Conservation (phyloP, 2,888 invertebrate species). For the Trachelus troglodyta region DNA sequence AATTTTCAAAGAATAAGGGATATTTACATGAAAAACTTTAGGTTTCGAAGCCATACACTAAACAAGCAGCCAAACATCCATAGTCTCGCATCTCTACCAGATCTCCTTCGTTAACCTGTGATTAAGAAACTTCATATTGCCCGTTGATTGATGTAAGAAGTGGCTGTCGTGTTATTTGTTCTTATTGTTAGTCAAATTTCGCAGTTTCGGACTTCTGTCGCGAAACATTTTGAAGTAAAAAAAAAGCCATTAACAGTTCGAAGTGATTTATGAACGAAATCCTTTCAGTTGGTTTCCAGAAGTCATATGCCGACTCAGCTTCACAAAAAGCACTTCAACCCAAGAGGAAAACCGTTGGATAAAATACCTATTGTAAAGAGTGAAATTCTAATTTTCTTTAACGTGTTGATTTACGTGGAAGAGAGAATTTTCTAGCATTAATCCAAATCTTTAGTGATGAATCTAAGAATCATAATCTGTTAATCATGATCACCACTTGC, state of each 20-base stretch:
- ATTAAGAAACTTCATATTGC: not conserved
- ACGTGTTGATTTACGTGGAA: not conserved
- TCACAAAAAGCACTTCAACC: conserved; percentile 10
- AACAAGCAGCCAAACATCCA: not conserved
- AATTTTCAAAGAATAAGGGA: no score
- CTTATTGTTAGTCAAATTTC: conserved; percentile 2
- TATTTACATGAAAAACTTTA: no score
- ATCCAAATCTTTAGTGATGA: not conserved
- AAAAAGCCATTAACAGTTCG: conserved; percentile 1
- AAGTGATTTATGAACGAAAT: conserved; percentile 6
- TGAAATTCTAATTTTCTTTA: not conserved
- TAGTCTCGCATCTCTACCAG: conserved; percentile 11
- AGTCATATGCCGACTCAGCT: conserved; percentile 1
- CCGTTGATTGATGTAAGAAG: conserved; percentile 9
- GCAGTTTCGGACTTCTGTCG: conserved; percentile 1
- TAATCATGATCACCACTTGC: not conserved
- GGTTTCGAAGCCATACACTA: not conserved
- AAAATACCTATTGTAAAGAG: not conserved
- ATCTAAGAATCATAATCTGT: not conserved
- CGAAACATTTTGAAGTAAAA: conserved; percentile 6
- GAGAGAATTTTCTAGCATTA: not conserved
- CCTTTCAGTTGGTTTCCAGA: not conserved
- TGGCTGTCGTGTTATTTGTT: conserved; percentile 13
- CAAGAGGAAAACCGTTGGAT: not conserved
- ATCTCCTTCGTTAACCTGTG: not conserved